Evolutionary conservation across 1,140 invertebrate species (phyloP).

Genomic region (Drosophila micromelanica): DNA sequence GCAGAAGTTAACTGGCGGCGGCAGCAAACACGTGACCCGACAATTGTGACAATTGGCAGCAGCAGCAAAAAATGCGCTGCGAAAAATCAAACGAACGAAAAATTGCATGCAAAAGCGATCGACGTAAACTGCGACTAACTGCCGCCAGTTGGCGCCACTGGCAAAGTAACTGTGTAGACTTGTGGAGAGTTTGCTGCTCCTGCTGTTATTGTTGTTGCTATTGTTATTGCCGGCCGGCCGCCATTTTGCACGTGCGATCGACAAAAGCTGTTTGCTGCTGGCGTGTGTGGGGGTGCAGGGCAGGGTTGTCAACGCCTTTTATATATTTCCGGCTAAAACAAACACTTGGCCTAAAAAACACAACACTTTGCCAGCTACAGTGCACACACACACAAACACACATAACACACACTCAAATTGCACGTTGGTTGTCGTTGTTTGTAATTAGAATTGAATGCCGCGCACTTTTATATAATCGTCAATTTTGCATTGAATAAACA

Average conservation of each 20-base stretch:
- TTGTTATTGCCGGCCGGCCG: constrained; percentile 26
- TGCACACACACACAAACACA: constrained; percentile 7
- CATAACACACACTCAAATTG: constrained; percentile 33
- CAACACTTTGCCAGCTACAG: constrained; percentile 45
- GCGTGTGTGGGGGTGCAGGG: constrained; percentile 27
- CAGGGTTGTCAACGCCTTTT: constrained; percentile 34
- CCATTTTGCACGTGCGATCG: constrained; percentile 58
- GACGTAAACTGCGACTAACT: constrained; percentile 7
- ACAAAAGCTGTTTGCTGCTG: constrained; percentile 23
- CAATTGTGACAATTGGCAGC: constrained; percentile 79
- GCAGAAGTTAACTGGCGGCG: constrained; percentile 78
- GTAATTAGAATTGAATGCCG: constrained; percentile 70
- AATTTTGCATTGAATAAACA: constrained; percentile 53
- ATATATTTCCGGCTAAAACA: constrained; percentile 48
- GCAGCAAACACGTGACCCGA: constrained; percentile 78
- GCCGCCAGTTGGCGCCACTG: constrained; percentile 33
- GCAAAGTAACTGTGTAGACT: background rate
- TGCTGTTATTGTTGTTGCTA: constrained; percentile 6
- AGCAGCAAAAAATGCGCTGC: constrained; percentile 47
- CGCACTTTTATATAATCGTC: constrained; percentile 64
- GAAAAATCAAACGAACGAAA: constrained; percentile 32
- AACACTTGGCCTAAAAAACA: constrained; percentile 60
- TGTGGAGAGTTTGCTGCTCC: background rate
- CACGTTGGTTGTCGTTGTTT: constrained; percentile 59
- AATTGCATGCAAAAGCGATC: constrained; percentile 34